phyloP scores from a whole-genome alignment of 2,797 vertebrate genomes.

The Kryptolebias ocellatus region DNA sequence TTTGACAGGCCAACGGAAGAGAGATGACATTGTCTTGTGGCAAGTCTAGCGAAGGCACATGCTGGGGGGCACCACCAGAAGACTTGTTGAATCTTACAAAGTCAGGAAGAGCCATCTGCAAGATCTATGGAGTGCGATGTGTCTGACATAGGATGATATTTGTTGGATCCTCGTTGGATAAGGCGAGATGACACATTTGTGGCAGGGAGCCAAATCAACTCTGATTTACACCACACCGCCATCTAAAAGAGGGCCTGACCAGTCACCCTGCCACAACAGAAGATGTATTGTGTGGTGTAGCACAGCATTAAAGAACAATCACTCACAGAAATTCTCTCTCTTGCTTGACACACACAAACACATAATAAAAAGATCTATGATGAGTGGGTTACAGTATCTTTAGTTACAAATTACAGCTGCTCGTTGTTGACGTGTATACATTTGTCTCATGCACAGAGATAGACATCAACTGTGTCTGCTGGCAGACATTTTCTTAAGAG shows the following conservation, averaged over 20 bases:
- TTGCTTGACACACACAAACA: constrained; percentile 20
- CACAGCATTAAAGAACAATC: constrained; percentile 71
- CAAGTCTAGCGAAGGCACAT: constrained; percentile 54
- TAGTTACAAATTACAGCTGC: constrained; percentile 63
- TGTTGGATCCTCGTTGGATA: constrained; percentile 58
- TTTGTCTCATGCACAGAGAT: constrained; percentile 26
- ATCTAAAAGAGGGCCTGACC: constrained; percentile 43
- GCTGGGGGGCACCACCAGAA: constrained; percentile 32
- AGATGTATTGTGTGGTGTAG: constrained; percentile 67
- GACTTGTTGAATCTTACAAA: constrained; percentile 44
- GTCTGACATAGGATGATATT: constrained; percentile 64
- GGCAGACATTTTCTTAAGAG: constrained; percentile 72
- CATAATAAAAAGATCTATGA: constrained; percentile 65
- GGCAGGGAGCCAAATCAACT: constrained; percentile 72
- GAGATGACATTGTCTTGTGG: constrained; percentile 61
- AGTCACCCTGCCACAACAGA: constrained; percentile 60
- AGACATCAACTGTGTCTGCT: constrained; percentile 40
- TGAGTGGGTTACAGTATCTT: constrained; percentile 59
- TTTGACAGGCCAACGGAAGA: constrained; percentile 60
- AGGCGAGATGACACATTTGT: constrained; percentile 65
- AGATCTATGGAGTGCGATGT: constrained; percentile 59
- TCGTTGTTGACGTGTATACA: constrained; percentile 63
- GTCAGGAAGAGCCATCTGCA: constrained; percentile 37
- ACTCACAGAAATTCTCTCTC: constrained; percentile 36
- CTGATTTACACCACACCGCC: constrained; percentile 73